Base-by-base conservation (phyloP, 2,113 vertebrate species). In the Globicephala melas region DNA sequence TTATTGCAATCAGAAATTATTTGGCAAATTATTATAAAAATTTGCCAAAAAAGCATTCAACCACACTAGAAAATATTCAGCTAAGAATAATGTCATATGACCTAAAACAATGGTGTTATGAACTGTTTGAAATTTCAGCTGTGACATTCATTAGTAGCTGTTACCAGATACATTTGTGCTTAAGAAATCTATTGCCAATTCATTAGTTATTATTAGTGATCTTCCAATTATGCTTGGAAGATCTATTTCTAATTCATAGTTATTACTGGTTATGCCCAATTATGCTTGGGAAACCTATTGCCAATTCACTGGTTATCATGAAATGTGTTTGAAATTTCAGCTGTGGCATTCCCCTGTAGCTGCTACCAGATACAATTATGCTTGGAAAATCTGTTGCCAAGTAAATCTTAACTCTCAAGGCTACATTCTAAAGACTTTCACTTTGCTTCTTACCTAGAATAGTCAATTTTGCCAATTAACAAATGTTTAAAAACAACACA, bases 321-420 rank as follows among this genome's bases (percentile, higher is more conserved):
- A 55, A 74, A 93, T 62, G 28, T 38, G 7, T 91, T 93, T 83
- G 50, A 97, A 67, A 96, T 96, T 92, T 96, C 41, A 94, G 25
- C n/a, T 73, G 18, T 62, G 67, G 25, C 6, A 23, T 74, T 80
- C n/a, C 84, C 14, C 17, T 76, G 3, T 50, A 77, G 15, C 26
- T n/a, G 21, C 53, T 74, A 91, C 36, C 65, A 44, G 36, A 62
- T 65, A 58, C 12, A 76, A 85, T 93, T 93, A 81, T 60, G 13
- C 63, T 88, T 8, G 38, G 26, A 23, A 85, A 67, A 85, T 81
- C 31, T 53, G 53, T 96, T 89, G 28, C n/a, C 73, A 70, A 63
- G 62, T 79, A 93, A 89, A 86, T 89, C 10, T 73, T 77, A 88
- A 73, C 10, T 0, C 38, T 90, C 4, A 70, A 71, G 81, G 17